phyloP scores from a whole-genome alignment of 2,113 vertebrate genomes.

The Catagonus wagneri region DNA sequence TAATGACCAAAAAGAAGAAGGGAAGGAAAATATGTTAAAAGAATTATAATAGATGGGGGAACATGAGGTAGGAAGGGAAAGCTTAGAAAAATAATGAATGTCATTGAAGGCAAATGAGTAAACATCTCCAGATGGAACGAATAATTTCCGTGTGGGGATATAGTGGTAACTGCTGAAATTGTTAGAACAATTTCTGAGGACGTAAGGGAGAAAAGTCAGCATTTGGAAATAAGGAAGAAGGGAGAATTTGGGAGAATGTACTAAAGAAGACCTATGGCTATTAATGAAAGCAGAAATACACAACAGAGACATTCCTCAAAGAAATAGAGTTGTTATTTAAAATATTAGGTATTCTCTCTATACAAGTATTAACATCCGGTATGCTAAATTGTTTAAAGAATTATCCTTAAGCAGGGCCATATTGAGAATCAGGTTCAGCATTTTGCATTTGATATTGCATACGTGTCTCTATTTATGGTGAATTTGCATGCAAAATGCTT shows the following conservation, averaged over 20 bases:
- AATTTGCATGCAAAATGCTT: slow-evolving; percentile 51
- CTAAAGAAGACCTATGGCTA: background rate
- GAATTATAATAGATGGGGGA: background rate
- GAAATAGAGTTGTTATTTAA: background rate
- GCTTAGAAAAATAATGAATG: background rate
- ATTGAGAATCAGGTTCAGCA: background rate
- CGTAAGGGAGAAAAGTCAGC: background rate
- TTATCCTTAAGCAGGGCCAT: background rate
- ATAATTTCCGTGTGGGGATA: background rate
- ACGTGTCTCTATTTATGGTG: background rate
- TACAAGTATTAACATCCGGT: background rate
- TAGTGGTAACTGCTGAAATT: background rate
- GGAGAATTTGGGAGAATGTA: background rate
- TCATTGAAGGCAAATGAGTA: background rate
- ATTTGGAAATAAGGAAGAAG: background rate
- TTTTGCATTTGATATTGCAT: background rate
- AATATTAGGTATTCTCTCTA: background rate
- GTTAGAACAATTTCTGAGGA: background rate
- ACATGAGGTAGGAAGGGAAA: background rate
- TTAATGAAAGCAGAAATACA: background rate
- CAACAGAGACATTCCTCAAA: background rate
- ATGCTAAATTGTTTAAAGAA: background rate
- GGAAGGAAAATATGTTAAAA: background rate
- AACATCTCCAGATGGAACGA: background rate
- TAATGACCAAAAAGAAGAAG: background rate